Evolutionary conservation across 2,797 vertebrate genomes (phyloP), one percentile per base, ranked within the genome.

Genomic region (Morelia viridis): DNA sequence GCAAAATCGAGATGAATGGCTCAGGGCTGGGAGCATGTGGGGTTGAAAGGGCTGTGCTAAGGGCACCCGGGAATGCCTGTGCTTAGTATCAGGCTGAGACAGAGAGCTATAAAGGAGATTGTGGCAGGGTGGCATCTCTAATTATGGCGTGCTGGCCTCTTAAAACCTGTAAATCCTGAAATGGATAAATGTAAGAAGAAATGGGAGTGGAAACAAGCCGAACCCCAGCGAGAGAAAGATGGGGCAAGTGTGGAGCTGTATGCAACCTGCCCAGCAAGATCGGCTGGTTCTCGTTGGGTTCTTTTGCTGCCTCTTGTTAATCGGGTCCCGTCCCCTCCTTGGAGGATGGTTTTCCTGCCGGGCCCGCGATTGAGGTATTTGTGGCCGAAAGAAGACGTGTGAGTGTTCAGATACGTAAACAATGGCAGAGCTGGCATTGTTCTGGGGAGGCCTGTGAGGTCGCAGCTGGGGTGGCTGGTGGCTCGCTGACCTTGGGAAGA

Each of bases 321-420:
- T 22, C 60, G 35, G 0, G 1, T 53, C n/a, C 76, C 26, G 19
- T 5, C 24, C n/a, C 4, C 28, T n/a, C 13, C 12, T 35, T 10
- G 61, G 61, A 58, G n/a, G 17, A 68, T 71, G 64, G 84, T 93
- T 92, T 28, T 92, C 95, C 87, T 92, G 35, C 62, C 24, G 22
- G 2, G 83, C 1, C n/a, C 90, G 2, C 19, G 17, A 62, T 50
- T 90, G 87, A 96, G 95, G 91, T 71, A 11, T 92, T 95, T 92
- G 94, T 89, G 96, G 92, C 94, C 95, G 93, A 93, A 95, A 57
- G 92, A 84, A 65, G 89, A n/a, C 2, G 68, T 76, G 93, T 90
- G 91, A 91, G 60, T 50, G 85, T 65, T 85, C 17, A 19, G 26
- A 26, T 35, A 35, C 19, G 1, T 53, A 56, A 26, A 68, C 2